These are phyloP conservation scores for Nibea coibor DNA, from an alignment of 2,113 vertebrate species.

Conservation along the genomic window DNA sequence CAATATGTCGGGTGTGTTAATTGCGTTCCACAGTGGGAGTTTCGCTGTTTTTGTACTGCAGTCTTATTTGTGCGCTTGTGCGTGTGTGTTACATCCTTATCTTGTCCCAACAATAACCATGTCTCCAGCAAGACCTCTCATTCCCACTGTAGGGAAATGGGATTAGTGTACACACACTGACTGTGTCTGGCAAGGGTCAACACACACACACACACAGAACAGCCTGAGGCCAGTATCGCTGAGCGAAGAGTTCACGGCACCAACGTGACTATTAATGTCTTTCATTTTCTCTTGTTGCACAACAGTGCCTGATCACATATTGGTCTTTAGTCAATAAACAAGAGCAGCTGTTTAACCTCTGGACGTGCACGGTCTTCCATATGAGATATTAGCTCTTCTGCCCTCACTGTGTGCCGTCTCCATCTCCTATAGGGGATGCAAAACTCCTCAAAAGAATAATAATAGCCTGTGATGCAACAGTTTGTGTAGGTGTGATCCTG, in stretches of 20 bases:
- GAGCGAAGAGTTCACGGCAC: slow-evolving; percentile 31
- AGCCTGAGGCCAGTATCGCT: slow-evolving; percentile 25
- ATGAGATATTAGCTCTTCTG: slow-evolving; percentile 39
- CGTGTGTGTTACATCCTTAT: slow-evolving; percentile 51
- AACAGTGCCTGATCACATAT: slow-evolving; percentile 29
- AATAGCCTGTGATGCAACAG: slow-evolving; percentile 56
- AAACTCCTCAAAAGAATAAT: slow-evolving; percentile 45
- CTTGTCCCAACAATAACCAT: slow-evolving; percentile 55
- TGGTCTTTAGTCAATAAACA: slow-evolving; percentile 34
- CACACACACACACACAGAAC: neutral
- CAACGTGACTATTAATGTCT: slow-evolving; percentile 23
- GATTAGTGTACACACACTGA: slow-evolving; percentile 53
- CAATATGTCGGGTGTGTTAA: neutral
- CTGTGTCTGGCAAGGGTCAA: slow-evolving; percentile 54
- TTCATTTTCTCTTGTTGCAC: slow-evolving; percentile 46
- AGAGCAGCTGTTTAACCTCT: slow-evolving; percentile 51
- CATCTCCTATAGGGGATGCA: slow-evolving; percentile 27
- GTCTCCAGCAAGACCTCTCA: slow-evolving; percentile 50
- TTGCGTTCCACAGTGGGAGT: neutral
- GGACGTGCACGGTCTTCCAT: neutral
- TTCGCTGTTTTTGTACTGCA: neutral
- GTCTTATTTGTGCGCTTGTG: neutral
- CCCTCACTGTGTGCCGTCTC: neutral
- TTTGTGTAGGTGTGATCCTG: slow-evolving; percentile 58
- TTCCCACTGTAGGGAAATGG: slow-evolving; percentile 58